Evolutionary conservation across 2,888 invertebrate species (phyloP).

Genomic region (Latheticus oryzae): DNA sequence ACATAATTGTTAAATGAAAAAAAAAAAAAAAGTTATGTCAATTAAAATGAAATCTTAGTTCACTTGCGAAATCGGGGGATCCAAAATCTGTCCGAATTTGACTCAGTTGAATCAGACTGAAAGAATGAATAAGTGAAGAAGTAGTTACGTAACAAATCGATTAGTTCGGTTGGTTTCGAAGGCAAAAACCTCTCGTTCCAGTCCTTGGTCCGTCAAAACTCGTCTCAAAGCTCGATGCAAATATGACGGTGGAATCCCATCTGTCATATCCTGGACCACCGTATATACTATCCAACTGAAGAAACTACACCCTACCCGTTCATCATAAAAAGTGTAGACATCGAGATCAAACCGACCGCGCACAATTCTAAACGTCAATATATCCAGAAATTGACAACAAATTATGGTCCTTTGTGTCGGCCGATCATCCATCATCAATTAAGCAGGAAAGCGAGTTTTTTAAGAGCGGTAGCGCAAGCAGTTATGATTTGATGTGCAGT

Average conservation of each 20-base stretch:
- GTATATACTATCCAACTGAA: slow-evolving; percentile 13
- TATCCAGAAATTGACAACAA: slow-evolving; percentile 67
- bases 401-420: slow-evolving; percentile 66
- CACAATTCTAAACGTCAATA: slow-evolving; percentile 65
- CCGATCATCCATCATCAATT: slow-evolving; percentile 66
- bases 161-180: slow-evolving; percentile 49
- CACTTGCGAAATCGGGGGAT: no score
- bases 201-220: slow-evolving; percentile 37
- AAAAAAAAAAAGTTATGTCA: no score
- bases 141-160: slow-evolving; percentile 54
- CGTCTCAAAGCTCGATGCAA: slow-evolving; percentile 32
- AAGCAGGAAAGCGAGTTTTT: slow-evolving; percentile 60
- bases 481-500: slow-evolving; percentile 59
- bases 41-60: no score
- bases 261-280: slow-evolving; percentile 25
- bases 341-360: slow-evolving; percentile 58
- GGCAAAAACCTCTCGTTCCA: slow-evolving; percentile 44
- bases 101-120: no score
- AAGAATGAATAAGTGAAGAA: no score
- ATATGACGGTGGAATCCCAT: slow-evolving; percentile 14
- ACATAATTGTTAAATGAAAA: neutral
- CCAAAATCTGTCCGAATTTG: no score
- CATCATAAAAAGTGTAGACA: slow-evolving; percentile 31
- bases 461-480: slow-evolving; percentile 50
- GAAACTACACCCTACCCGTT: slow-evolving; percentile 17